Base-by-base conservation (phyloP, 2,113 vertebrate genomes). In the Recurvirostra avosetta region DNA sequence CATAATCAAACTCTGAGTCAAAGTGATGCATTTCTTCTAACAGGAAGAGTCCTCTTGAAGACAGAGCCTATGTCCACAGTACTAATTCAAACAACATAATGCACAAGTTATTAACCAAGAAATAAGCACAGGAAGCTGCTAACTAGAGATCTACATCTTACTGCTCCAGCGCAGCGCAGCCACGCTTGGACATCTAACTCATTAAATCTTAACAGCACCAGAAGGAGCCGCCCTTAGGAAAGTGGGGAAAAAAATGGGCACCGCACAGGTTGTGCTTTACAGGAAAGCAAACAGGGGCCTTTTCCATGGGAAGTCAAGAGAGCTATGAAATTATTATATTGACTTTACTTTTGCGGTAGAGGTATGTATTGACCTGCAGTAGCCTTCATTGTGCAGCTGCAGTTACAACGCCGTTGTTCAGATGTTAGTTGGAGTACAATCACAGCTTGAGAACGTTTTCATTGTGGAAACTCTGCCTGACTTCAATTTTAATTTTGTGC, bases 401-500 rank as follows among this genome's bases (percentile, higher is more conserved):
- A 36, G 41, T 6, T 58, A 8, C 14, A 84, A 53, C 0, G 0
- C 49, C 10, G 38, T 7, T 34, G 15, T 22, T 52, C 78, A 53
- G 19, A 55, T 2, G 26, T 32, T 50, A 80, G 41, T 1, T 47
- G 68, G 20, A 77, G 56, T 11, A 74, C 75, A 71, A 43, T 38
- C 25, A 25, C 82, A 62, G 94, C 83, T 38, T 32, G 65, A 75
- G 75, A 91, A 91, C 0, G 0, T 43, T 94, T 26, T 30, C 86
- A 41, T 4, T 61, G 79, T 47, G 52, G 25, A 78, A 89, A 38
- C 79, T 40, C 93, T 92, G 94, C 70, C 80, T 30, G 50, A 76
- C 84, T 89, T 70, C 76, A 41, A 27, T 85, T 87, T 87, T 79
- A 49, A 87, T 87, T 92, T 16, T 67, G 73, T 70, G 92, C 77